These are phyloP conservation scores for Acleris literana DNA, from an alignment of 2,888 invertebrate species.

Conservation along the genomic window DNA sequence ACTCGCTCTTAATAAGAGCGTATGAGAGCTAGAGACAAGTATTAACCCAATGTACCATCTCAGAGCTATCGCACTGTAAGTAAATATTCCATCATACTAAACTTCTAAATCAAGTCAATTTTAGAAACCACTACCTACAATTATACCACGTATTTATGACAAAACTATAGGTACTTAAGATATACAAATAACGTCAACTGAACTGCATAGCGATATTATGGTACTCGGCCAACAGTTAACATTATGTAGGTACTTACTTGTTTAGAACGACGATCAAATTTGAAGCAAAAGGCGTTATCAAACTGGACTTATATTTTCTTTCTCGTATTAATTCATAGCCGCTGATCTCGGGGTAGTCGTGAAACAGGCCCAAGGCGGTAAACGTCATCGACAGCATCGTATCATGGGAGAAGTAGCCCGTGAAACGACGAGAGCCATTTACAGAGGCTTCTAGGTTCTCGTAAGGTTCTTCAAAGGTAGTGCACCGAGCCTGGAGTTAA, in stretches of 20 bases:
- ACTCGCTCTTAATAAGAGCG: too few relatives aligned
- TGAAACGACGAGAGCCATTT: conserved; percentile 72
- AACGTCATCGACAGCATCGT: conserved; percentile 83
- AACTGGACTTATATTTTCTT: conserved; percentile 85
- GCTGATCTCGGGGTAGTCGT: conserved; percentile 78
- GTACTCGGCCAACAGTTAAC: not conserved
- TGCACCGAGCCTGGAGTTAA: conserved; percentile 82
- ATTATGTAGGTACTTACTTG: conserved; percentile 67
- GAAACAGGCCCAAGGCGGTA: conserved; percentile 82
- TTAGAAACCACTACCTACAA: too few relatives aligned
- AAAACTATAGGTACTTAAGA: too few relatives aligned
- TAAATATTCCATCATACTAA: too few relatives aligned
- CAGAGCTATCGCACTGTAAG: too few relatives aligned
- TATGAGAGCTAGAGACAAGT: too few relatives aligned
- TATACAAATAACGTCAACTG: too few relatives aligned
- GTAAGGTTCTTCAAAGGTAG: conserved; percentile 85
- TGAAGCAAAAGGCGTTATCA: conserved; percentile 85
- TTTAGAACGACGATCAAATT: conserved; percentile 88
- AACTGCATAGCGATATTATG: too few relatives aligned
- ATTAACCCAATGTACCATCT: too few relatives aligned
- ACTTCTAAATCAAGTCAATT: too few relatives aligned
- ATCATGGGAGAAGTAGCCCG: conserved; percentile 85
- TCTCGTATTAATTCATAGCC: conserved; percentile 79
- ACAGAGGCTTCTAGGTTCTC: conserved; percentile 60
- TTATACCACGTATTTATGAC: too few relatives aligned